Evolutionary conservation across 2,888 invertebrate genomes (phyloP), one percentile per base, ranked within the genome.

Genomic region (Cerceris ruficornis): DNA sequence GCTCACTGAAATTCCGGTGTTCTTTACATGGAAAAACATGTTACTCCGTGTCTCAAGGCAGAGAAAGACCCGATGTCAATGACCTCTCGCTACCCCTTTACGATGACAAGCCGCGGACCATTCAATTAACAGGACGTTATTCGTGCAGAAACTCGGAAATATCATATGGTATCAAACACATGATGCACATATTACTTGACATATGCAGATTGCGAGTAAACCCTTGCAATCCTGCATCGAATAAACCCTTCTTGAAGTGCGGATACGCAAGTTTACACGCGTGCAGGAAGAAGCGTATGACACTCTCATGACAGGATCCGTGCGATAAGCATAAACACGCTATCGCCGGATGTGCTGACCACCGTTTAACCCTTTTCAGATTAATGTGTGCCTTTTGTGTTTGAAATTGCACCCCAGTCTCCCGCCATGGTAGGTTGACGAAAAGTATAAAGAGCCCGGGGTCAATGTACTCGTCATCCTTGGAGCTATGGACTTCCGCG

Each of bases 291-390:
- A 69, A 73, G 50, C 68, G 68, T 61, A 69, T 54, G 66, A 15
- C 9, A 46, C 52, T 72, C 67, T 50, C 60, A 61, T 50, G 49
- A 62, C 59, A 52, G 67, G 79, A 68, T 74, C 73, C 65, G 68
- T 71, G 67, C 69, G 82, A 73, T 83, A 83, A 77, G 81, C 74
- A 79, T 80, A 69, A 85, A 81, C 84, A 82, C 79, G 77, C 81
- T 73, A 81, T 77, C 85, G 82, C 85, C 86, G 86, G 87, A 84
- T 86, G 85, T 77, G 81, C 86, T 75, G 75, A 81, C 75, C 78
- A 82, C 75, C 79, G 83, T 85, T 88, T 85, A 86, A 86, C 87
- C 88, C 84, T 86, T 76, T 86, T 84, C 83, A 81, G 85, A 87
- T 88, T 86, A 88, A 88, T 88, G 86, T 83, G 74, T 84, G 88